phyloP scores from a whole-genome alignment of 2,888 invertebrate genomes.

The Noctua comes region DNA sequence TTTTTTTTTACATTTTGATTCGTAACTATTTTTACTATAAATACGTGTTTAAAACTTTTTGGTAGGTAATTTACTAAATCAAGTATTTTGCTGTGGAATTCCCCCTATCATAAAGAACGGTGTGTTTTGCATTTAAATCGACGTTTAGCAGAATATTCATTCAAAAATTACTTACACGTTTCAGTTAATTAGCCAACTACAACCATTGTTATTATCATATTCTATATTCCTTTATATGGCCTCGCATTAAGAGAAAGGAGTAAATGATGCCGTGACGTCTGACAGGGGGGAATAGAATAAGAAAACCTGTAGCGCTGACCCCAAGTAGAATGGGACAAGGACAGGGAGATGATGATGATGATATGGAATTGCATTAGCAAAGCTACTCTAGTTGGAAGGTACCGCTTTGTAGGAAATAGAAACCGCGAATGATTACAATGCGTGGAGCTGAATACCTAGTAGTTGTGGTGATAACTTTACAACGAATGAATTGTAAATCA shows the following conservation, averaged over 20 bases:
- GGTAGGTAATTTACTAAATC: not conserved
- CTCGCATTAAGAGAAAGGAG: no score
- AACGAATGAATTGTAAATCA: not conserved
- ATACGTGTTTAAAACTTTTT: not conserved
- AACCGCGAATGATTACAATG: conserved; percentile 26
- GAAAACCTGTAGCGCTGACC: no score
- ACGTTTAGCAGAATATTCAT: not conserved
- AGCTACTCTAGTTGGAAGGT: not conserved
- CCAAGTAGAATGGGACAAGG: no score
- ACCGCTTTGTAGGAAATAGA: not conserved
- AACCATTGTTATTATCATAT: not conserved
- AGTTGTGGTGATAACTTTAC: not conserved
- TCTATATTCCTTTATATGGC: not conserved
- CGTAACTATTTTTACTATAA: not conserved
- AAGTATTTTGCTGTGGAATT: not conserved
- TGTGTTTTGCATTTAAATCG: not conserved
- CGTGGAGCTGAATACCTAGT: not conserved
- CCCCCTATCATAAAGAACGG: not conserved
- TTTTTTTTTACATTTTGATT: not conserved
- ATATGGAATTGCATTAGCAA: not conserved
- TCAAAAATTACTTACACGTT: not conserved
- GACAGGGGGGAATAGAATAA: no score
- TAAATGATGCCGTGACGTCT: no score
- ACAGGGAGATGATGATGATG: no score
- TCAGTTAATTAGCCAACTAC: no score